Evolutionary conservation across 1,140 invertebrate species (phyloP), one percentile per base, ranked within the genome.

Genomic region (Aphelinus atriplicis): DNA sequence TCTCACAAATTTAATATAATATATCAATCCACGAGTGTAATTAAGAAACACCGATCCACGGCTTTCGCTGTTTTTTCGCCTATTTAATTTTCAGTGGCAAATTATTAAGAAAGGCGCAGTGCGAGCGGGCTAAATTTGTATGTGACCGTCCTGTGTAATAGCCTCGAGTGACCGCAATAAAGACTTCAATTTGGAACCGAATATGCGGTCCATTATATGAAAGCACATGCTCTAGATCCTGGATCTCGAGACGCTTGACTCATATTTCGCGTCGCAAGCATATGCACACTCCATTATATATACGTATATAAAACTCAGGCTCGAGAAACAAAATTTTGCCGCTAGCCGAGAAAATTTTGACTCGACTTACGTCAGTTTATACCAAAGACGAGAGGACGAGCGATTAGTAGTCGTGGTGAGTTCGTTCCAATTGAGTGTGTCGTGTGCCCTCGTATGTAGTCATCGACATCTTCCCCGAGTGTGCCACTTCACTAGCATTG

Each of bases 331-430:
- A 26, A 55, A 73, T 58, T 68, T 68, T 58, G 55, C 66, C 47
- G 56, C 47, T 62, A 62, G 26, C 43, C 58, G 68, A 67, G 71
- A 48, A 73, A 73, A 73, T 73, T 67, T 64, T 64, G 64, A 45
- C 56, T 63, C 9, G 65, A 64, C 65, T 68, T 74, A 74, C 72
- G 72, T 74, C 72, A 74, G 71, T 47, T 4, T 9, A 4, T 53
- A 4, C 9, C 51, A 9, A 53, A 9, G 48, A 3, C 26, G 56
- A 69, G 66, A 68, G 58, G 66, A 69, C 47, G 53, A 58, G 2
- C 50, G 71, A 73, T 67, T 61, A 61, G 63, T 53, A 67, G 56
- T 73, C 56, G 56, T 10, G 71, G 9, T 7, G 61, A 26, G 26
- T 26, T 26, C 51, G 4, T 53, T 53, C 9, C 62, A 9, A 48